Conservation (phyloP, 2,888 invertebrate species). For the Nemoura dubitans region DNA sequence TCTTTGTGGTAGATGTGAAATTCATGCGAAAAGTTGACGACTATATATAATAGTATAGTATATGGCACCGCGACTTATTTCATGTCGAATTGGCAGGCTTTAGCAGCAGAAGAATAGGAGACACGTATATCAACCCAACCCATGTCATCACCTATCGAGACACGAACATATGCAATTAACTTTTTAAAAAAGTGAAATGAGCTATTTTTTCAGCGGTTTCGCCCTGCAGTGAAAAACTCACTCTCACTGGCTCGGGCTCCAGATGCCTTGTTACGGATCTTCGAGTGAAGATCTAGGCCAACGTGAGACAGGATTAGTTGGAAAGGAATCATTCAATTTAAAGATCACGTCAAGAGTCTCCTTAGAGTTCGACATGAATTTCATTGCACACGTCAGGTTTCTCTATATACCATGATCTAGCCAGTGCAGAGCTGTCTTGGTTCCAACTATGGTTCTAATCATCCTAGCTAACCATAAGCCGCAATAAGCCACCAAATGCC, state of each 20-base stretch:
- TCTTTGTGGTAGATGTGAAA: not conserved
- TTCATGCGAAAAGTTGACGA: not conserved
- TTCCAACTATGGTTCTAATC: no score
- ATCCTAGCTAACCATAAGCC: no score
- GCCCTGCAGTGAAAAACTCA: not conserved
- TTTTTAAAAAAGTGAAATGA: not conserved
- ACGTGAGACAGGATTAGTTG: not conserved
- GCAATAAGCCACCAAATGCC: no score
- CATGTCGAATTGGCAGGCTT: not conserved
- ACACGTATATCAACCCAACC: not conserved
- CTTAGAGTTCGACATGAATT: not conserved
- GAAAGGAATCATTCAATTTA: constrained; percentile 5
- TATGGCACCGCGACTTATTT: not conserved
- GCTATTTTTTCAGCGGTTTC: not conserved
- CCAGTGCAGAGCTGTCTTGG: no score
- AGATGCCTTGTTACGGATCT: not conserved
- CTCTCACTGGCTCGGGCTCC: not conserved
- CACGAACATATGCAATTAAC: not conserved
- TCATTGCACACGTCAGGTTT: not conserved
- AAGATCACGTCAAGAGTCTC: not conserved
- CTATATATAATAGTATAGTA: not conserved
- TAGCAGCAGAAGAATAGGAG: not conserved
- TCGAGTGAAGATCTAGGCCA: not conserved
- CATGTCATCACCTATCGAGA: not conserved
- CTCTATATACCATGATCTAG: no score